Base-by-base conservation (phyloP, 2,113 vertebrate species). In the Apus apus region DNA sequence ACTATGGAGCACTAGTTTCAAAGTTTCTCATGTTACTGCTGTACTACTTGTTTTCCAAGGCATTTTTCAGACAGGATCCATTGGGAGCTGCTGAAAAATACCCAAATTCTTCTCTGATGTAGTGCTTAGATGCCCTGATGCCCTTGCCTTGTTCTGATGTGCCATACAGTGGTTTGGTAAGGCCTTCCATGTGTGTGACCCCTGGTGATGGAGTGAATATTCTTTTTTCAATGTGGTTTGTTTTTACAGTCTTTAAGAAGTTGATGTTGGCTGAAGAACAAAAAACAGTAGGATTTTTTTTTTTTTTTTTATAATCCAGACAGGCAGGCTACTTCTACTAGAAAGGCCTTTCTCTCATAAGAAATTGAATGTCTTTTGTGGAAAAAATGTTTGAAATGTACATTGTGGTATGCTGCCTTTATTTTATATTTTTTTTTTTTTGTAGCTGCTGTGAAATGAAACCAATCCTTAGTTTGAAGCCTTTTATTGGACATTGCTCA, bases 241-340 rank as follows among this genome's bases (percentile, higher is more conserved):
- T 82, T 97, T 95, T 87, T 74, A 72, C 23, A 83, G 38, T 26
- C 32, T 66, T 87, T 79, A 73, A 95, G 90, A 93, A 89, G 70
- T 87, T 93, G 62, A 30, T 88, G 29, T 87, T 96, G 88, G 68
- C 84, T 80, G 27, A 83, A 72, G 61, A 90, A 50, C 45, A 87
- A 88, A 93, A 92, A 38, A 2, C 8, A 38, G 40, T 76, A 87
- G 40, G 51, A 34, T 4, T 60, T 64, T 36, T 48, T 22, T 46
- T 46, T 17, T 46, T 22, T 48, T 46, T 46, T 17, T 46, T 22
- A 21, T n/a, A 9, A 85, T 83, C 48, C 40, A 36, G 60, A 79
- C n/a, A 76, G 58, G 7, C 5, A 51, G 46, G 40, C 54, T 76
- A 46, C 32, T 89, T 81, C 6, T 1, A 34, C 18, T 46, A 68